Evolutionary conservation across 2,888 invertebrate species (phyloP).

Genomic region (Bellardia bayeri): DNA sequence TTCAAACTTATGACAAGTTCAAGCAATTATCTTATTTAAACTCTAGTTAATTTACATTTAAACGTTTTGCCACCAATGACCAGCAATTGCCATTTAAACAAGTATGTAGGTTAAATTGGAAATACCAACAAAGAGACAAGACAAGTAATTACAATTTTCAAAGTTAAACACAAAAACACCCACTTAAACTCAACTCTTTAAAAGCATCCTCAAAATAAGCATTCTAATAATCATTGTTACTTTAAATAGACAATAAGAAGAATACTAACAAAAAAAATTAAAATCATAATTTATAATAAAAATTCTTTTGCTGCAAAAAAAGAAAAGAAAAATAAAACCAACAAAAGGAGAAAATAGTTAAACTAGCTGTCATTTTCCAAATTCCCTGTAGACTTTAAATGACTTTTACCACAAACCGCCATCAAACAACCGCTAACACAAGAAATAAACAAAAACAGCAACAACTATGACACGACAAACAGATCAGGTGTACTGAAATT

Average conservation of each 20-base stretch:
- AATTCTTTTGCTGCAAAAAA: constrained; percentile 18
- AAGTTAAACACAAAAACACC: constrained; percentile 55
- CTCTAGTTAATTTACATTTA: constrained; percentile 21
- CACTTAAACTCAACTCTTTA: constrained; percentile 23
- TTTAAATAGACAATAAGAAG: constrained; percentile 15
- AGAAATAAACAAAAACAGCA: constrained; percentile 19
- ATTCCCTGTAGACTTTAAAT: constrained; percentile 70
- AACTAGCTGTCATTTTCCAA: constrained; percentile 72
- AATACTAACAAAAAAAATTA: constrained; percentile 24
- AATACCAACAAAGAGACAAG: constrained; percentile 48
- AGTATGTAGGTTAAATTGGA: constrained; percentile 56
- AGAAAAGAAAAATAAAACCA: background rate
- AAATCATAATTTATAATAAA: constrained; percentile 63
- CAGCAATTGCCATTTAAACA: constrained; percentile 10
- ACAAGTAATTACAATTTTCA: constrained; percentile 52
- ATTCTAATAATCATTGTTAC: constrained; percentile 35
- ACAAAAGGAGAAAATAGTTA: constrained; percentile 51
- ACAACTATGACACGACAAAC: constrained; percentile 68
- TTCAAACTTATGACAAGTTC: constrained; percentile 41
- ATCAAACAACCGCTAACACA: constrained; percentile 66
- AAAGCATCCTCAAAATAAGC: constrained; percentile 25
- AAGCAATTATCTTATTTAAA: constrained; percentile 13
- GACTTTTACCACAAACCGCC: constrained; percentile 69
- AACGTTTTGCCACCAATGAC: constrained; percentile 13
- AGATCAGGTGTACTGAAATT: constrained; percentile 67